Conservation (phyloP, 2,113 vertebrate genomes). For the Leptocoma aspasia region DNA sequence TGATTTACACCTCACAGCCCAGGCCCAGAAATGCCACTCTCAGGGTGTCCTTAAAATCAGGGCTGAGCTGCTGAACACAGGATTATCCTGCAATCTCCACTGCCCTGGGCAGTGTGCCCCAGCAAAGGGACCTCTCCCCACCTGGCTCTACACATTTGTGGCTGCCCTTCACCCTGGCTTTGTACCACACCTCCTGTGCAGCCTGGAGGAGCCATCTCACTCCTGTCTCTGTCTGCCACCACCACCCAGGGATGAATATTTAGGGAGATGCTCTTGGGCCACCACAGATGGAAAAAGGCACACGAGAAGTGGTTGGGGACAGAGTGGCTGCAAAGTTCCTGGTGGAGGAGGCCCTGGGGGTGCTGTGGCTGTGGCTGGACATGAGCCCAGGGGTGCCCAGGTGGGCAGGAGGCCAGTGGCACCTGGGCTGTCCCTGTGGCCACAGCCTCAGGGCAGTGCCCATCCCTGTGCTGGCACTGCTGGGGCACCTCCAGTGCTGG, state of each 20-base stretch:
- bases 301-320: fast-evolving
- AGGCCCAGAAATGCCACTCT: not conserved
- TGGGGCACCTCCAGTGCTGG: not conserved
- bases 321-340: not conserved
- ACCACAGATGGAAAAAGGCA: not conserved
- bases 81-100: not conserved
- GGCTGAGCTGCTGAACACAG: not conserved
- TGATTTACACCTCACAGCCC: not conserved
- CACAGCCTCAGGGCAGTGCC: not conserved
- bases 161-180: not conserved
- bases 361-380: not conserved
- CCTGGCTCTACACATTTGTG: too few species aligned
- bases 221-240: not conserved
- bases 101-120: too few species aligned
- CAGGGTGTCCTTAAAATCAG: not conserved
- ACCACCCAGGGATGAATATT: too few species aligned
- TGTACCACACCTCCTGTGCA: not conserved
- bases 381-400: not conserved
- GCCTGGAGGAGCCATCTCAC: not conserved
- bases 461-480: not conserved
- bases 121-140: too few species aligned
- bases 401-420: not conserved
- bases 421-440: not conserved
- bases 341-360: not conserved
- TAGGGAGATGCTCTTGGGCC: not conserved